Percentiles rank a stretch among this genome's conserved stretches.
Conservation (phyloP, 2,113 vertebrate species). For the Tachuris rubrigastra region DNA sequence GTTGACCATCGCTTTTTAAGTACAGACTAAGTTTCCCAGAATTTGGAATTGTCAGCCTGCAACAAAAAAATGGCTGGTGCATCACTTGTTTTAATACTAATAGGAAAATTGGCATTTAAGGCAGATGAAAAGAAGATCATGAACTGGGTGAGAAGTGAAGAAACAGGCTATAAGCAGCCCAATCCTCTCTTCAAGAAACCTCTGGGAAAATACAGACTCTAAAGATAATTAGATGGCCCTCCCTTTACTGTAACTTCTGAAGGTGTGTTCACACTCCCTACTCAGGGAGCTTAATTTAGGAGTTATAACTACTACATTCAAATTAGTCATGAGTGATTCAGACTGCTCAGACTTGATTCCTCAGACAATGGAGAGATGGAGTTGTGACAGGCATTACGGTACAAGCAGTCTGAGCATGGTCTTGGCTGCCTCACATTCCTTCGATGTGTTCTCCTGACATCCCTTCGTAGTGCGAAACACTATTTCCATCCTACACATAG, state of each 20-base stretch:
- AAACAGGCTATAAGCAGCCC: neutral
- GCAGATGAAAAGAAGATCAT: neutral
- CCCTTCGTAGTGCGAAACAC: neutral
- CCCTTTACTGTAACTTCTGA: neutral
- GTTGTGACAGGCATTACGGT: conserved; percentile 3
- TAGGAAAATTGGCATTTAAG: neutral
- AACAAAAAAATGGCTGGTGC: neutral
- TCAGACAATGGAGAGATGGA: conserved; percentile 30
- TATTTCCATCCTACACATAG: neutral
- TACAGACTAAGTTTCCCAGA: neutral
- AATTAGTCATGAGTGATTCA: conserved; percentile 54
- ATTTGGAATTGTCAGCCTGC: neutral
- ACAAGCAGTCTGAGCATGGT: neutral
- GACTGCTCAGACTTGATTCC: neutral
- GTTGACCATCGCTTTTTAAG: neutral
- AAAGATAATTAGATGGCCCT: neutral
- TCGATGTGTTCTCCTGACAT: neutral
- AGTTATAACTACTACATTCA: conserved; percentile 10
- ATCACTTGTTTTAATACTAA: neutral
- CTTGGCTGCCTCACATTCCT: neutral
- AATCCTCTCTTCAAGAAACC: neutral
- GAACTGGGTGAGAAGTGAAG: neutral
- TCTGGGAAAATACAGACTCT: neutral
- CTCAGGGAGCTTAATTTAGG: neutral
- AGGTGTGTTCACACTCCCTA: conserved; percentile 47